Evolutionary conservation across 1,140 invertebrate genomes (phyloP), one percentile per base, ranked within the genome.

Genomic region (Phymastichus coffea): DNA sequence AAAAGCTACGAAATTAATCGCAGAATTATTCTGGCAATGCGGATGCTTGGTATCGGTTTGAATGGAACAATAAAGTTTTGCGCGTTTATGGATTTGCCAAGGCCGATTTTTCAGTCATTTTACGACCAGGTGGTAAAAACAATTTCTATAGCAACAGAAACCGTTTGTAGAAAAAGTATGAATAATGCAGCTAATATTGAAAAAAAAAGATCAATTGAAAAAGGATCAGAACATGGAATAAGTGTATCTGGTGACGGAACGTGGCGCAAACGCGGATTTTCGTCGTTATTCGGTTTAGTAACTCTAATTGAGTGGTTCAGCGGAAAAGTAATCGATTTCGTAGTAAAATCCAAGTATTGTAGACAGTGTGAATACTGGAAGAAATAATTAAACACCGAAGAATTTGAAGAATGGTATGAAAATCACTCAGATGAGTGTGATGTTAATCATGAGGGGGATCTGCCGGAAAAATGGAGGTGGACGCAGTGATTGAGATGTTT

Each of bases 401-500:
- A 43, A 15, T 43, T 19, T 15, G 17, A 43, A 43, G 12, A n/a
- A 54, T 19, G 57, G 57, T 38, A 20, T 6, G 19, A 22, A 22
- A 8, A 4, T 6, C 41, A 17, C 14, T 19, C 6, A 4, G 14
- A 43, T 23, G 19, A 43, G 20, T 43, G 15, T 23, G 4, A 19
- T 19, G 41, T 15, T 7, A 43, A 43, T 23, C 41, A 43, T 17
- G 19, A 20, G 20, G 41, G 41, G 20, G 20, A 3, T 17, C 20
- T 12, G 9, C 41, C 20, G 15, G 41, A 2, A 3, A 20, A 43
- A 43, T 43, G 19, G 41, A 43, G 20, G 19, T 43, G 20, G 20
- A 43, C 14, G 41, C 17, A 19, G 43, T 58, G 14, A 9, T 51
- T 4, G 46, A 54, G 41, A 64, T 66, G 25, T 66, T 61, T 38